A percentile compares a stretch with the other conserved stretches of the same genome.
phyloP scores from a whole-genome alignment of 2,113 vertebrate genomes.

The Prunella fulvescens region DNA sequence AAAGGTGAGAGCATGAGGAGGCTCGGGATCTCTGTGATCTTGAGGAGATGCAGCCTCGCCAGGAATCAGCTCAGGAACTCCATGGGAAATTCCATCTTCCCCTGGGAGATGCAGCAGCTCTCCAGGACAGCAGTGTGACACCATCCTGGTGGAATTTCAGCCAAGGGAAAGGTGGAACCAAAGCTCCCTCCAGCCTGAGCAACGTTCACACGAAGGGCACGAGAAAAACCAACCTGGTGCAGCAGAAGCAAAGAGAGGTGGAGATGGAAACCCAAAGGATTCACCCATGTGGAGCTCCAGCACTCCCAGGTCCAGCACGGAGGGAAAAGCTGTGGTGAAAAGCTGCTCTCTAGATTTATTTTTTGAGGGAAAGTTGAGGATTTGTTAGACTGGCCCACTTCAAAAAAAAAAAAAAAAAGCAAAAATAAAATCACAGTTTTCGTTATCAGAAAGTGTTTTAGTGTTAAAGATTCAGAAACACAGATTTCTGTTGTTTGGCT shows the following conservation, averaged over 20 bases:
- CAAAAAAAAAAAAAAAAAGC: neutral
- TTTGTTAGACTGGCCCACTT: neutral
- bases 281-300: neutral
- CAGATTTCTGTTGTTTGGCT: neutral
- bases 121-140: neutral
- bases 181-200: neutral
- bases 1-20: neutral
- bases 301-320: neutral
- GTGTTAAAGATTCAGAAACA: neutral
- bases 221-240: neutral
- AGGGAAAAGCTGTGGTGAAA: neutral
- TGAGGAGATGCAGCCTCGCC: neutral
- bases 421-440: neutral
- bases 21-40: fast-evolving
- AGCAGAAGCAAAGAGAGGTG: neutral
- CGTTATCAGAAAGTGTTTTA: neutral
- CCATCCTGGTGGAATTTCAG: neutral
- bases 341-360: neutral
- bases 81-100: neutral
- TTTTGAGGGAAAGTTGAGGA: neutral
- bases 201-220: neutral
- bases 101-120: neutral
- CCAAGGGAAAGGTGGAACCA: neutral
- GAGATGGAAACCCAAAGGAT: neutral
- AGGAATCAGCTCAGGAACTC: neutral